Evolutionary conservation across 2,113 vertebrate species (phyloP).

Genomic region (Microcebus tavaratra): DNA sequence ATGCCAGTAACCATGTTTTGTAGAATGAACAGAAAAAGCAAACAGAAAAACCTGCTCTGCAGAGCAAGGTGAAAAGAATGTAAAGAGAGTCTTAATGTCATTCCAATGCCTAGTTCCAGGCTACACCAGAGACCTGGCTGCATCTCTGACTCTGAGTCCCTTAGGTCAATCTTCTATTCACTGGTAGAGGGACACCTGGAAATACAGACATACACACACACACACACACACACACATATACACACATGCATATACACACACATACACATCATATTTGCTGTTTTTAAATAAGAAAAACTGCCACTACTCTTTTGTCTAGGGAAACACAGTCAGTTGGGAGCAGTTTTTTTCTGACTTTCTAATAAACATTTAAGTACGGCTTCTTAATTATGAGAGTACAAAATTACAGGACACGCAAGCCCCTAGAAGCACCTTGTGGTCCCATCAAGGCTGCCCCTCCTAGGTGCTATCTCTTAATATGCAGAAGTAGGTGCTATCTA

Average conservation of each 20-base stretch:
- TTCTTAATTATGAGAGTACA: not conserved
- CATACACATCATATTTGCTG: not conserved
- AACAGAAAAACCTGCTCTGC: not conserved
- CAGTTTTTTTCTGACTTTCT: conserved; percentile 9
- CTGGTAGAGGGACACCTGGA: not conserved
- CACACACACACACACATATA: not conserved
- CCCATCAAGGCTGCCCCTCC: not conserved
- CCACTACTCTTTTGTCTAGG: not conserved
- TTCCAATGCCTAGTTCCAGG: not conserved
- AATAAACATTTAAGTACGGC: not conserved
- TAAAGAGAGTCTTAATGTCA: not conserved
- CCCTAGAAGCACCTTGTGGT: not conserved
- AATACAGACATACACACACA: not conserved
- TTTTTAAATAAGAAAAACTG: not conserved
- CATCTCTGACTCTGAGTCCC: not conserved
- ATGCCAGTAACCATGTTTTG: not conserved
- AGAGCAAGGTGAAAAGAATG: not conserved
- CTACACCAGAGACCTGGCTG: not conserved
- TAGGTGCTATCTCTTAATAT: not conserved
- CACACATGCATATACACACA: too few relatives aligned
- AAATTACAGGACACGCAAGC: not conserved
- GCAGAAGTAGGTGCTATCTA: not conserved
- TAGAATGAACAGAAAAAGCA: not conserved
- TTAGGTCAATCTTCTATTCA: not conserved
- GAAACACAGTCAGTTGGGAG: not conserved